Evolutionary conservation across 2,888 invertebrate species (phyloP).

Genomic region (Alviniconcha strummeri): DNA sequence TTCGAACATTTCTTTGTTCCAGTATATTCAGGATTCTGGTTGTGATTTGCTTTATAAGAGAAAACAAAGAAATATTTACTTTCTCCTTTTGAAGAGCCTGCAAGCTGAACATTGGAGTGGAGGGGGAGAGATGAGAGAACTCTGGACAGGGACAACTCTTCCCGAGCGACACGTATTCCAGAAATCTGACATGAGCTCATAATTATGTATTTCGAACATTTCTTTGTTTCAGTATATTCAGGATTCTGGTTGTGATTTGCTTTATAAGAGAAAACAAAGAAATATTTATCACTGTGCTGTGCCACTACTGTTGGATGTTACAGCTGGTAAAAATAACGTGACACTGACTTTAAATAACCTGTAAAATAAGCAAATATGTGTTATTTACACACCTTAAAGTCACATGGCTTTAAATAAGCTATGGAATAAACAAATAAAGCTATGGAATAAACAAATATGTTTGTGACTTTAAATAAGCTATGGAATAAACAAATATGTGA

Average conservation of each 20-base stretch:
- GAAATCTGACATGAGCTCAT: background rate
- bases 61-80: background rate
- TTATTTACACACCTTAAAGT: too few relatives aligned
- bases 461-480: too few relatives aligned
- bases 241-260: background rate
- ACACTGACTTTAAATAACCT: too few relatives aligned
- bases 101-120: too few relatives aligned
- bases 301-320: too few relatives aligned
- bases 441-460: too few relatives aligned
- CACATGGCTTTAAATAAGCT: too few relatives aligned
- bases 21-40: background rate
- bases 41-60: background rate
- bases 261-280: background rate
- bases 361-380: too few relatives aligned
- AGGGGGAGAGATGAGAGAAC: background rate
- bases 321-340: too few relatives aligned
- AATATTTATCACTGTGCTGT: background rate
- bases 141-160: background rate
- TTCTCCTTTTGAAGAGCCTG: background rate
- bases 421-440: too few relatives aligned
- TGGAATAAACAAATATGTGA: too few relatives aligned
- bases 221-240: background rate
- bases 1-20: background rate
- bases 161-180: background rate
- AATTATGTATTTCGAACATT: background rate